These are phyloP conservation scores for Sphaeridia pumilis DNA, from an alignment of 2,888 invertebrate species.

Conservation along the genomic window DNA sequence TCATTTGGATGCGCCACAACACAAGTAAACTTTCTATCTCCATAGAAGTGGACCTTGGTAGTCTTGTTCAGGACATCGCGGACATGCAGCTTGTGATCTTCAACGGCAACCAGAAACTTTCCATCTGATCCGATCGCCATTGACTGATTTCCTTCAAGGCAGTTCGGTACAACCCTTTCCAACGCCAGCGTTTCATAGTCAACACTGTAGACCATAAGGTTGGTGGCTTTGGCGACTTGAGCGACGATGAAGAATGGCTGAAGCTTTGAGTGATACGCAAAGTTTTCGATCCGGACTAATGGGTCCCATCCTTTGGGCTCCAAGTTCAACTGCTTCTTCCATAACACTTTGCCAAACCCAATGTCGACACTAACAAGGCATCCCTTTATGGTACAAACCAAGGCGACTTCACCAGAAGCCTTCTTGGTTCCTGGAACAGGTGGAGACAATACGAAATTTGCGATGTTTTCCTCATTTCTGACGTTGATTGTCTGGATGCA, in stretches of 20 bases:
- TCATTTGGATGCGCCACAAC: constrained; percentile 56
- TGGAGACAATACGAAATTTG: constrained; percentile 43
- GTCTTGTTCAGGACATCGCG: constrained; percentile 15
- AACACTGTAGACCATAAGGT: constrained; percentile 5
- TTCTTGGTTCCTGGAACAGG: constrained; percentile 36
- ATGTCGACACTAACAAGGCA: constrained; percentile 49
- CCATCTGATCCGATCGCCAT: constrained; percentile 18
- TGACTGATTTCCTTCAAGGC: constrained; percentile 19
- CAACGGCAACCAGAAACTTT: constrained; percentile 27
- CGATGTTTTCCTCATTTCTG: constrained; percentile 44
- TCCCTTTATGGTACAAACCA: constrained; percentile 49
- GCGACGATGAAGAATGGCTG: constrained; percentile 6
- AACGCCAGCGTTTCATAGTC: constrained; percentile 13
- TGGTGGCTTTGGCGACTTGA: background rate
- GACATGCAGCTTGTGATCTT: constrained; percentile 20
- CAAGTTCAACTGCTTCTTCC: constrained; percentile 23
- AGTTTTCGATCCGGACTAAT: constrained; percentile 7
- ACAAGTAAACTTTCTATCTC: constrained; percentile 46
- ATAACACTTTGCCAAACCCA: constrained; percentile 44
- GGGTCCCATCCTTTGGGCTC: constrained; percentile 18
- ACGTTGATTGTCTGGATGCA: constrained; percentile 49
- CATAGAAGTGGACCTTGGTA: constrained; percentile 22
- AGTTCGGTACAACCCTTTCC: constrained; percentile 19
- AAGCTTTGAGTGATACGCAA: constrained; percentile 2
- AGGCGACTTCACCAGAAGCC: constrained; percentile 39